phyloP scores from a whole-genome alignment of 2,797 vertebrate species.

The Bradypus variegatus region DNA sequence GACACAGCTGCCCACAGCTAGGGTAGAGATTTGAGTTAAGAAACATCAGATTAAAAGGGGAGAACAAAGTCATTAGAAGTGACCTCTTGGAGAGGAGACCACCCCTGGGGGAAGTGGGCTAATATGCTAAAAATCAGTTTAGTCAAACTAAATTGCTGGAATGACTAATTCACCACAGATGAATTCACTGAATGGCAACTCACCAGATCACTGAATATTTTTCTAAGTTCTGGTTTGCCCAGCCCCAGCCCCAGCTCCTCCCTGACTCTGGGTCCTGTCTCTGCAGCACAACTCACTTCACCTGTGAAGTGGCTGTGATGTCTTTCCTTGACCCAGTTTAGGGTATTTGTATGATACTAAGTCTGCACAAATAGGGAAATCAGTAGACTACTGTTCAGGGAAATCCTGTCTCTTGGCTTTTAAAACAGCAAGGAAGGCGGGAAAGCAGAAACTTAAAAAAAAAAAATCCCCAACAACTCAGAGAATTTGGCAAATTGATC shows the following conservation, averaged over 20 bases:
- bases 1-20: not conserved
- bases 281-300: not conserved
- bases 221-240: not conserved
- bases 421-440: conserved; percentile 3
- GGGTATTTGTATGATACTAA: not conserved
- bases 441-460: not conserved
- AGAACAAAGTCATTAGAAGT: not conserved
- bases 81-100: not conserved
- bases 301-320: not conserved
- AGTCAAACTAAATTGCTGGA: not conserved
- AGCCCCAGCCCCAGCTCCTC: too few relatives aligned
- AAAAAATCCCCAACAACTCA: not conserved
- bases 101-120: not conserved
- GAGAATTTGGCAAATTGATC: not conserved
- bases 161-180: not conserved
- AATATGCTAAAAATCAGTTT: not conserved
- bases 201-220: not conserved
- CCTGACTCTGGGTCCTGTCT: not conserved
- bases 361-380: not conserved
- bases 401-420: not conserved
- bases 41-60: not conserved
- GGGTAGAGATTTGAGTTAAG: not conserved
- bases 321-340: not conserved
- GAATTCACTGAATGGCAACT: not conserved
- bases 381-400: not conserved